A percentile compares a stretch with the other conserved stretches of the same genome.
Evolutionary conservation across 2,888 invertebrate genomes (phyloP).

Genomic region (Chaetogeoica ovagalla): DNA sequence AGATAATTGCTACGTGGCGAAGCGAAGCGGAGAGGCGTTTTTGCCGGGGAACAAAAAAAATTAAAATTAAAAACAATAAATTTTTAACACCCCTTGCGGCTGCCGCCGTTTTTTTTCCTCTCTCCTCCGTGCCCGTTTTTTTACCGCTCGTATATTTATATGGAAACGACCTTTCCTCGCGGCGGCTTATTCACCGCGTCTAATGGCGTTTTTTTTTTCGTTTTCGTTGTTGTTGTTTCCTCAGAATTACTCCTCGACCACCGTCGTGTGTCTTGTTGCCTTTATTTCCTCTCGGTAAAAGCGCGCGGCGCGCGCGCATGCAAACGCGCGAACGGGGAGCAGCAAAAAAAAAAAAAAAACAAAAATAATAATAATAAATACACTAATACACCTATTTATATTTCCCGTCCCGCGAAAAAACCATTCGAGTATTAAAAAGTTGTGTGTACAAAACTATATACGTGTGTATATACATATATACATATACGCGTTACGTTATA

Average conservation of each 20-base stretch:
- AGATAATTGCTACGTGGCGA: conserved; percentile 31
- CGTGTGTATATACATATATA: background rate
- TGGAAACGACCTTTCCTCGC: conserved; percentile 50
- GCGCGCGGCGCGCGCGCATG: too few species aligned
- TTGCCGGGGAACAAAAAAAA: background rate
- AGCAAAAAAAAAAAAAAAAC: background rate
- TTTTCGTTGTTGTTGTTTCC: too few species aligned
- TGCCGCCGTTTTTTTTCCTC: conserved; percentile 11
- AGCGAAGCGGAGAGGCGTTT: background rate
- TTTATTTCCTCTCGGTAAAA: conserved; percentile 29
- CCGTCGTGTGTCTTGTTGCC: conserved; percentile 30
- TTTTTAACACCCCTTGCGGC: conserved; percentile 50
- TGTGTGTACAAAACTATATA: conserved; percentile 42
- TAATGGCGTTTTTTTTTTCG: conserved; percentile 36
- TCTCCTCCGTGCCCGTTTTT: background rate
- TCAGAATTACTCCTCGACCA: conserved; percentile 41
- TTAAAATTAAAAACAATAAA: conserved; percentile 47
- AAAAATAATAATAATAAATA: background rate
- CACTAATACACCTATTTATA: conserved; percentile 50
- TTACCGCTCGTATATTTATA: conserved; percentile 25
- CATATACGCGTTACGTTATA: too few species aligned
- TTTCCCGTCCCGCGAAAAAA: conserved; percentile 40
- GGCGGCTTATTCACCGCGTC: conserved; percentile 22
- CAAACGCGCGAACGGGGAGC: conserved; percentile 11
- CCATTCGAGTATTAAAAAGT: conserved; percentile 52